A percentile compares a stretch with the other conserved stretches of the same genome.
These are phyloP conservation scores for Parauchenoglanis punctatus DNA, from an alignment of 2,797 vertebrate genomes.

Conservation along the genomic window DNA sequence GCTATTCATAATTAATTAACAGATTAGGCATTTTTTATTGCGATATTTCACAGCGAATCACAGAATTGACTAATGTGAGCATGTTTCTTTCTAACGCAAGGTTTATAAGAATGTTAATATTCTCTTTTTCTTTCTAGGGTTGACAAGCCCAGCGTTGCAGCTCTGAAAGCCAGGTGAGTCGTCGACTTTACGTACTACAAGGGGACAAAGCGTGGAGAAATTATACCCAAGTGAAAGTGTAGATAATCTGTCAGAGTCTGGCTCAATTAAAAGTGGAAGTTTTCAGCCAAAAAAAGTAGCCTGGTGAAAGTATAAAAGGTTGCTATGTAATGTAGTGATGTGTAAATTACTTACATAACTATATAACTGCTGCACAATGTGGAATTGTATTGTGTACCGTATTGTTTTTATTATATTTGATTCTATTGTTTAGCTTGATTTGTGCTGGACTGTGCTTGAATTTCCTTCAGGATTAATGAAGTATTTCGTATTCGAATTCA, in stretches of 20 bases:
- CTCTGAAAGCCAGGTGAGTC: conserved; percentile 90
- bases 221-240: background rate
- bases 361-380: no score
- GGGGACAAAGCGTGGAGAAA: background rate
- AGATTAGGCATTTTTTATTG: background rate
- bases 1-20: background rate
- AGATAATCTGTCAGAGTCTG: background rate
- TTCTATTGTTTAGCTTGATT: no score
- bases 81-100: background rate
- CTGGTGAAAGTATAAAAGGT: background rate
- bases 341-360: no score
- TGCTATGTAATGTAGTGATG: no score
- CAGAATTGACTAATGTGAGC: background rate
- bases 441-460: no score
- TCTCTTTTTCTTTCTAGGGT: conserved; percentile 79
- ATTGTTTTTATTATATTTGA: no score
- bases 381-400: no score
- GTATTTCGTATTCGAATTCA: no score
- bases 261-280: background rate
- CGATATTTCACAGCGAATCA: background rate
- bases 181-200: background rate
- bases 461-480: no score
- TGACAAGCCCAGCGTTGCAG: conserved; percentile 88
- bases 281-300: background rate
- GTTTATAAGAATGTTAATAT: background rate